A percentile compares a stretch with the other conserved stretches of the same genome.
phyloP scores from a whole-genome alignment of 2,888 invertebrate genomes.

The Drosophila tripunctata region DNA sequence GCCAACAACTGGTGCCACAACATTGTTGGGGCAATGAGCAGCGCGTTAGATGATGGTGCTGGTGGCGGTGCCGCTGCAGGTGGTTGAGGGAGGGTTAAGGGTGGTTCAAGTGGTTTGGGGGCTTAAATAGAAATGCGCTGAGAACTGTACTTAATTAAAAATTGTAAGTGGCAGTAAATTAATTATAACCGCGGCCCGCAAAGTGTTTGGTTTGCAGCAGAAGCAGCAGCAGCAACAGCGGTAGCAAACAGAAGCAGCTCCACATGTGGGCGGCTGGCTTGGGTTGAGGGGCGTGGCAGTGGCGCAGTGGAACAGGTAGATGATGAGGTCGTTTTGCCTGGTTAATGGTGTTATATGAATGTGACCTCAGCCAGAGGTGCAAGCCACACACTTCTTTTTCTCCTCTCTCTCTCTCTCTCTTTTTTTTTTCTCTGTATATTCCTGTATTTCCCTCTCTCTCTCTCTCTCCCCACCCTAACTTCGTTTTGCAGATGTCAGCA shows the following conservation, averaged over 20 bases:
- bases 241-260: constrained; percentile 46
- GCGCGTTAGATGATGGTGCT: neutral
- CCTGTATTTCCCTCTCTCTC: too few species aligned
- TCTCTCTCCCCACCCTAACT: neutral
- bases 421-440: too few species aligned
- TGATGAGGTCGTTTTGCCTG: constrained; percentile 16
- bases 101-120: constrained; percentile 6
- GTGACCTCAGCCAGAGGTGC: neutral
- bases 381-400: neutral
- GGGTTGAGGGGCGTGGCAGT: neutral
- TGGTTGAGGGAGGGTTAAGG: neutral
- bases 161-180: constrained; percentile 78
- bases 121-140: constrained; percentile 53
- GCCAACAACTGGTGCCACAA: constrained; percentile 25
- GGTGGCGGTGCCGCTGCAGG: neutral
- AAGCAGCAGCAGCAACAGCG: constrained; percentile 22
- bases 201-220: constrained; percentile 72
- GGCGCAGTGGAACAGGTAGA: neutral
- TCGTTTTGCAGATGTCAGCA: constrained; percentile 43
- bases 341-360: constrained; percentile 4
- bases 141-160: constrained; percentile 73
- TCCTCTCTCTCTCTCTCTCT: neutral
- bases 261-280: constrained; percentile 45
- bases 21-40: constrained; percentile 9
- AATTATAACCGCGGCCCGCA: constrained; percentile 73